These are phyloP conservation scores for Oligia latruncula DNA, from an alignment of 2,888 invertebrate genomes.

Conservation along the genomic window DNA sequence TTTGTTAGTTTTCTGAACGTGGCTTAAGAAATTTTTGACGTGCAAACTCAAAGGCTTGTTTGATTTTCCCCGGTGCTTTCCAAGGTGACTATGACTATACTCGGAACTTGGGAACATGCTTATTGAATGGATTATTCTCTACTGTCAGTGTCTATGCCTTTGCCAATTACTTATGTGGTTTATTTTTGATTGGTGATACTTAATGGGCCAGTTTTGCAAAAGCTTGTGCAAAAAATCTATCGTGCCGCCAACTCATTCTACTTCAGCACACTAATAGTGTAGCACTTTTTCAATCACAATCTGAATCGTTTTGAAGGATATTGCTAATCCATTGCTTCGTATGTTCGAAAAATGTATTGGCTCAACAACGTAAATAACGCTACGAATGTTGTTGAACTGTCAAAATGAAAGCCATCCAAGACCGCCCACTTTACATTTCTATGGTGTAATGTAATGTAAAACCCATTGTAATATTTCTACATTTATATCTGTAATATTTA, in stretches of 20 bases:
- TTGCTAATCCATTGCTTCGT: too few relatives aligned
- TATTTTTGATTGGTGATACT: not conserved
- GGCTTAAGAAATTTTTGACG: slow-evolving; percentile 21
- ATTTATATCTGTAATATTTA: too few relatives aligned
- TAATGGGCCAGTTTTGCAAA: not conserved
- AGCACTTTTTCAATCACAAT: too few relatives aligned
- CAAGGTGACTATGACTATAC: not conserved
- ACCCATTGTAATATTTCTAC: too few relatives aligned
- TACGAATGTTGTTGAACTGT: too few relatives aligned
- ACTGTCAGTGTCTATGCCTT: not conserved
- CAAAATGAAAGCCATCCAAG: too few relatives aligned
- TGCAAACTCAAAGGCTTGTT: not conserved
- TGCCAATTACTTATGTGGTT: not conserved
- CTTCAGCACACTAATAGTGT: not conserved
- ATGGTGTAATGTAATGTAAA: too few relatives aligned
- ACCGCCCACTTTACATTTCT: too few relatives aligned
- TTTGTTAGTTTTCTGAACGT: slow-evolving; percentile 21
- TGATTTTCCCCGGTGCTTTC: not conserved
- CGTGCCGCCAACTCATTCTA: not conserved
- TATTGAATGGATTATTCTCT: not conserved
- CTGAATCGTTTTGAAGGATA: too few relatives aligned
- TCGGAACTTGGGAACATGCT: not conserved
- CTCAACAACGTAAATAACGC: too few relatives aligned
- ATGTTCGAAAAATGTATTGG: too few relatives aligned
- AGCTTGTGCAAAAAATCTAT: not conserved